Evolutionary conservation across 2,888 invertebrate species (phyloP), one percentile per base, ranked within the genome.

Genomic region (Luperina testacea): DNA sequence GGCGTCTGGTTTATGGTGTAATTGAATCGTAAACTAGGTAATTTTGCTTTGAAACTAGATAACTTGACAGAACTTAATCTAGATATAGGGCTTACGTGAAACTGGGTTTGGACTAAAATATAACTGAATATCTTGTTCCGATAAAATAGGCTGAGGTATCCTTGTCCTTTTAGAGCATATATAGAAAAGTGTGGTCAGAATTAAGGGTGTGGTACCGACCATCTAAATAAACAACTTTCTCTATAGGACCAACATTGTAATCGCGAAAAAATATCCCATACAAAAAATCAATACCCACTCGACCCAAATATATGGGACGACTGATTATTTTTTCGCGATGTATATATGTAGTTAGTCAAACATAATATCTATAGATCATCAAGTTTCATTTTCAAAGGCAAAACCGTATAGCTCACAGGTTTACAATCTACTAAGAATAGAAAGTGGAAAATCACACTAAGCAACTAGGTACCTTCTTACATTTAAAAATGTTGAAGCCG

Each of bases 1-100:
- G 75, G 72, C 38, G 84, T 32, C 59, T 75, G 57, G 73, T 87
- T 87, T 75, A 87, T 80, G 74, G 72, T 61, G n/a, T 38, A 84
- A 76, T 76, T 74, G 61, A 68, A 78, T 70, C 64, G 85, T 70
- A 53, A 82, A 85, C 59, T 72, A 73, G 59, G 38, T 38, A 3
- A 68, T 72, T 72, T 32, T 72, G 27, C 27, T 71, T 70, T 68
- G n/a, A 42, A 63, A 72, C 27, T 51, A 45, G 20, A 59, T n/a
- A 59, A 15, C 38, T 69, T 27, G 24, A 13, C 11, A 48, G 15
- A 59, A 67, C 0, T 48, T 61, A 27, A 32, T 42, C 51, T 70
- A 64, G 51, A 24, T 65, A 15, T 9, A 7, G 48, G 57, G n/a
- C n/a, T 57, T n/a, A n/a, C 13, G 5, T 15, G 9, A 9, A 20